These are phyloP conservation scores for Zygothrica quintamaculata DNA, from an alignment of 2,888 invertebrate species.

Conservation along the genomic window DNA sequence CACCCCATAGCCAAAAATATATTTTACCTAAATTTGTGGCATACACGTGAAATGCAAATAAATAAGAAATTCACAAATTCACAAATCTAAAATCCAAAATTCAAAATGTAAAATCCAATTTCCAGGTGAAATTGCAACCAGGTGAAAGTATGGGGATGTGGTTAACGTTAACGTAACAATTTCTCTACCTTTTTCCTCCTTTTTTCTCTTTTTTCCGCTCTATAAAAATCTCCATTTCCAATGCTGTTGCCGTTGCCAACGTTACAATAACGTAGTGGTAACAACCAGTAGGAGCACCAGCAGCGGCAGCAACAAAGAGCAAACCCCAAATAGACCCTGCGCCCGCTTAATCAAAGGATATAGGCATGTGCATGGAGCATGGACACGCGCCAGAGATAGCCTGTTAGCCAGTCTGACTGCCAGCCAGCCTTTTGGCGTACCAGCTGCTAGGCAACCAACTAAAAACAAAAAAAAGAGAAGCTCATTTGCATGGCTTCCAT, in stretches of 20 bases:
- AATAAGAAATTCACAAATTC: too few relatives aligned
- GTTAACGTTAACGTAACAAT: too few relatives aligned
- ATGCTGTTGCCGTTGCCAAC: conserved; percentile 6
- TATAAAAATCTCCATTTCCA: background rate
- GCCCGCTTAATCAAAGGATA: conserved; percentile 11
- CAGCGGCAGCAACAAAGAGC: conserved; percentile 11
- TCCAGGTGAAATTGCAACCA: conserved; percentile 27
- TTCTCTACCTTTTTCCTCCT: background rate
- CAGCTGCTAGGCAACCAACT: conserved; percentile 2
- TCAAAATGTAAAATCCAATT: conserved; percentile 55
- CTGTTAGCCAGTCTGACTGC: background rate
- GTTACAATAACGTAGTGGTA: conserved; percentile 14
- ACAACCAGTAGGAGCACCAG: background rate
- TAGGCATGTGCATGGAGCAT: background rate
- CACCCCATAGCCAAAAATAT: too few relatives aligned
- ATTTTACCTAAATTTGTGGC: conserved; percentile 5
- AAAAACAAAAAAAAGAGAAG: too few relatives aligned
- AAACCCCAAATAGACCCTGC: conserved; percentile 6
- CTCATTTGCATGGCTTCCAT: background rate
- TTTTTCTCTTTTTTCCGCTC: background rate
- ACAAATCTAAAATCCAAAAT: too few relatives aligned
- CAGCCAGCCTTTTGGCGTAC: conserved; percentile 5
- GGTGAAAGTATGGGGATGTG: too few relatives aligned
- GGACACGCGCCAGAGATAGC: background rate
- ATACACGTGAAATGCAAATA: conserved; percentile 28